Evolutionary conservation across 1,140 invertebrate species (phyloP).

Genomic region (Elymnias hypermnestra): DNA sequence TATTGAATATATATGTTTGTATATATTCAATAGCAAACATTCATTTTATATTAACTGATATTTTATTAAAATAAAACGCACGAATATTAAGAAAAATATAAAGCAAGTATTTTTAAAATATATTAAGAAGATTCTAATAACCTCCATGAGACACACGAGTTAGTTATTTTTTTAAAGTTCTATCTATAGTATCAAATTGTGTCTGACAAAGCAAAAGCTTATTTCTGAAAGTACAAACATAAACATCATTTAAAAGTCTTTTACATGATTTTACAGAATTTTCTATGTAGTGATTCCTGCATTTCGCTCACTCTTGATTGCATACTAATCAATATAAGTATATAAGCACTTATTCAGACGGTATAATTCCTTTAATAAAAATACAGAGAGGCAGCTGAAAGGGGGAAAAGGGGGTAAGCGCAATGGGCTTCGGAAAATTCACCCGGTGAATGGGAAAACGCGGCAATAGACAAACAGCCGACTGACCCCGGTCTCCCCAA

Average conservation of each 20-base stretch:
- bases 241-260: not conserved
- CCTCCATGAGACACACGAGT: too few relatives aligned
- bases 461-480: conserved; percentile 71
- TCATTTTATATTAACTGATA: too few relatives aligned
- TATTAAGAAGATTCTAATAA: too few relatives aligned
- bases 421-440: conserved; percentile 72
- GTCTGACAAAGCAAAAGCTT: too few relatives aligned
- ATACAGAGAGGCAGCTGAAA: conserved; percentile 55
- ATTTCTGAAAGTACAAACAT: too few relatives aligned
- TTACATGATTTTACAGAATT: conserved; percentile 4
- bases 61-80: too few relatives aligned
- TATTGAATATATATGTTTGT: too few relatives aligned
- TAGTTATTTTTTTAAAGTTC: too few relatives aligned
- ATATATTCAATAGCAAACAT: too few relatives aligned
- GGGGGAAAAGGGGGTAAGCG: conserved; percentile 51
- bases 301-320: conserved; percentile 13
- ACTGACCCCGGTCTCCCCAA: conserved; percentile 43
- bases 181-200: too few relatives aligned
- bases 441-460: conserved; percentile 71
- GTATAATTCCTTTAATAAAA: conserved; percentile 73
- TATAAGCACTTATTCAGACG: conserved; percentile 61
- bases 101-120: too few relatives aligned
- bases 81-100: too few relatives aligned
- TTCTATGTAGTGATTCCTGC: not conserved
- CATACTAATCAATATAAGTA: conserved; percentile 64